These are phyloP conservation scores for Acipenser ruthenus DNA, from an alignment of 2,797 vertebrate genomes.

Conservation along the genomic window DNA sequence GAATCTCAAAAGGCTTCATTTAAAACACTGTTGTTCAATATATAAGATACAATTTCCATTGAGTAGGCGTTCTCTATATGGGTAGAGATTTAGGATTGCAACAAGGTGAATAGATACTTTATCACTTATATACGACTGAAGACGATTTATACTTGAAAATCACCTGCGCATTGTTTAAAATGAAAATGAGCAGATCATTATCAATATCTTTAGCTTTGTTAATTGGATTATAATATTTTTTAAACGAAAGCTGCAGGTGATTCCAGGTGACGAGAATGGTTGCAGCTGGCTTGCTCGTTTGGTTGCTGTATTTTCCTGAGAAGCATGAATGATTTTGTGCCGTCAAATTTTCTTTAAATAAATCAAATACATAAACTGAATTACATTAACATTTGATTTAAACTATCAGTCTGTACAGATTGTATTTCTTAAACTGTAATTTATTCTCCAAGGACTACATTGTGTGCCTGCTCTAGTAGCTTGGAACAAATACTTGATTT, in stretches of 20 bases:
- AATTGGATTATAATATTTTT: neutral
- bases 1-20: no score
- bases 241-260: neutral
- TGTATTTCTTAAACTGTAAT: constrained; percentile 23
- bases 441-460: constrained; percentile 33
- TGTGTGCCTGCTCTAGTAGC: constrained; percentile 25
- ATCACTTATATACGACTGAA: no score
- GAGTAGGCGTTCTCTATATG: no score
- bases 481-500: constrained; percentile 29
- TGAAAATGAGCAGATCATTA: neutral
- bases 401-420: constrained; percentile 24
- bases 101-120: no score
- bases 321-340: constrained; percentile 4
- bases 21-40: no score
- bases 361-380: constrained; percentile 11
- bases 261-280: constrained; percentile 2
- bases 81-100: no score
- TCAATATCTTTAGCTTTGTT: neutral
- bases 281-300: constrained; percentile 1
- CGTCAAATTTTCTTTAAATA: constrained; percentile 10
- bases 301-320: constrained; percentile 3
- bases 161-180: no score
- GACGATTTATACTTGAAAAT: no score
- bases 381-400: constrained; percentile 24
- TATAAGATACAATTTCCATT: no score